Evolutionary conservation across 2,888 invertebrate genomes (phyloP).

Genomic region (Aphidius colemani): DNA sequence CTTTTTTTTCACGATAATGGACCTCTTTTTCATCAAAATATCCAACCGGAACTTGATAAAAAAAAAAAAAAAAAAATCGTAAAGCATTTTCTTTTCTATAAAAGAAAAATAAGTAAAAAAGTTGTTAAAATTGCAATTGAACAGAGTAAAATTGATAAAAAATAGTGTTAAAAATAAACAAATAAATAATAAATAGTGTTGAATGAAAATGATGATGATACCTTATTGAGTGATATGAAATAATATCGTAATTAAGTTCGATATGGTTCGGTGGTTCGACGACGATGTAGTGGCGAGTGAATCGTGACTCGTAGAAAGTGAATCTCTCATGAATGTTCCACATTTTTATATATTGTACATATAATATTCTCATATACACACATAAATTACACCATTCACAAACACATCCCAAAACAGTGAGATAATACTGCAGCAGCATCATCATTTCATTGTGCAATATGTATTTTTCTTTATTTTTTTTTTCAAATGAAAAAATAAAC

Average conservation of each 20-base stretch:
- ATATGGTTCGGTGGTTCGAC: constrained; percentile 11
- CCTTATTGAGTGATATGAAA: neutral
- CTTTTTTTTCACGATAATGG: too few relatives aligned
- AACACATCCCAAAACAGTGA: constrained; percentile 24
- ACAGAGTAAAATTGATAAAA: too few relatives aligned
- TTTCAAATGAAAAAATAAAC: neutral
- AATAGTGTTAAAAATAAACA: too few relatives aligned
- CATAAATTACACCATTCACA: constrained; percentile 39
- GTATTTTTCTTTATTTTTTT: neutral
- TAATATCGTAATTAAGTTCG: neutral
- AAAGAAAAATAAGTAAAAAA: too few relatives aligned
- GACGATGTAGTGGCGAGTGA: constrained; percentile 27
- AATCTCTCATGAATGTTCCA: constrained; percentile 41
- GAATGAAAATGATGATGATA: too few relatives aligned
- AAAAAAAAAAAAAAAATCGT: too few relatives aligned
- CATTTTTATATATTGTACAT: constrained; percentile 35
- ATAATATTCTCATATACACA: constrained; percentile 1
- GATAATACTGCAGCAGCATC: constrained; percentile 27
- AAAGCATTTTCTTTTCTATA: too few relatives aligned
- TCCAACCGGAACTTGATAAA: too few relatives aligned
- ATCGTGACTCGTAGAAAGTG: constrained; percentile 44
- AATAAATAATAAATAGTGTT: too few relatives aligned
- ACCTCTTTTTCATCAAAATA: too few relatives aligned
- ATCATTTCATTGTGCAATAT: constrained; percentile 22
- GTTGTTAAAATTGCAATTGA: too few relatives aligned